Evolutionary conservation across 2,797 vertebrate species (phyloP).

Genomic region (Rhinichthys osculus): DNA sequence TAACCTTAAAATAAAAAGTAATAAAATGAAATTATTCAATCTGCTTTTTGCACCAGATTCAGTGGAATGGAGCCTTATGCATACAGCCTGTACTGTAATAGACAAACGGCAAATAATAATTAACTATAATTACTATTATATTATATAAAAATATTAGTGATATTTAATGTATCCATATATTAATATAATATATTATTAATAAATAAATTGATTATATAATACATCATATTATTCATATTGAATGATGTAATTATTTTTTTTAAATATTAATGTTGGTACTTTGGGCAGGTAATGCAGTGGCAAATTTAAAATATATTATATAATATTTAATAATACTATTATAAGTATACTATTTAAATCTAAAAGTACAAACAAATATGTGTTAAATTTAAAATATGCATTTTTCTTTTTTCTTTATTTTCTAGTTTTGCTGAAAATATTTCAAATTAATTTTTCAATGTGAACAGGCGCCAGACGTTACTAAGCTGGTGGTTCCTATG

Average conservation of each 20-base stretch:
- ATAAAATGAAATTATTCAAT: background rate
- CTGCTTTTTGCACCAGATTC: slow-evolving; percentile 4
- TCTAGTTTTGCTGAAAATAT: background rate
- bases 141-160: background rate
- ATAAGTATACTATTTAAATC: background rate
- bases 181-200: background rate
- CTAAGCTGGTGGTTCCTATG: background rate
- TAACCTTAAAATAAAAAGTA: background rate
- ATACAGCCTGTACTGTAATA: background rate
- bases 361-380: background rate
- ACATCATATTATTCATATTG: background rate
- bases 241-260: background rate
- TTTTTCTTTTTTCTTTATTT: background rate
- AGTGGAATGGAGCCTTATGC: slow-evolving; percentile 54
- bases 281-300: background rate
- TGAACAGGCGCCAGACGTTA: background rate
- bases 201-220: background rate
- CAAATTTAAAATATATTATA: background rate
- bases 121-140: background rate
- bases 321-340: background rate
- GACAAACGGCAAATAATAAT: background rate
- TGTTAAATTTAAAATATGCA: background rate
- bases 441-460: background rate
- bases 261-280: background rate
- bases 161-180: background rate